These are phyloP conservation scores for Oreochromis grahami DNA, from an alignment of 2,797 vertebrate genomes.

Conservation along the genomic window DNA sequence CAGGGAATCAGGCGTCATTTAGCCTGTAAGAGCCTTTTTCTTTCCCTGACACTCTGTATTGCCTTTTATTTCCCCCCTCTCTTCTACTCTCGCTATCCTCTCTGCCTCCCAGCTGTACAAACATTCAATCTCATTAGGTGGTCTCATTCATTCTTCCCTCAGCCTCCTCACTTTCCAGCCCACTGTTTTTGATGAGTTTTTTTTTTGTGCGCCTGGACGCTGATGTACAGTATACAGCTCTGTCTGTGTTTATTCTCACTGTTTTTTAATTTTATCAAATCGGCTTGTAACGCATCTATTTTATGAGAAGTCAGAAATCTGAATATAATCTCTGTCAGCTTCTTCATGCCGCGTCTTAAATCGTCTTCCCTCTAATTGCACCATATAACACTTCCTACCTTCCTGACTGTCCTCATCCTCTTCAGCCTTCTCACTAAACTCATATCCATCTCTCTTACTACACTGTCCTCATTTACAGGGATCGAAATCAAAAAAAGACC, in stretches of 20 bases:
- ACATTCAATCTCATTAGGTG: constrained; percentile 33
- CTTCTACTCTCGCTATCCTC: constrained; percentile 17
- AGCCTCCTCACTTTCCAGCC: constrained; percentile 3
- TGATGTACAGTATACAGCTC: neutral
- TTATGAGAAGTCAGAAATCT: neutral
- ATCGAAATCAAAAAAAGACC: neutral
- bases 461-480: neutral
- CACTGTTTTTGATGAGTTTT: constrained; percentile 16
- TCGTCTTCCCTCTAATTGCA: neutral
- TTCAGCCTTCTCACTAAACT: neutral
- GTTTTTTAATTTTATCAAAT: neutral
- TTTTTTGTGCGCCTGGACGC: too few species aligned
- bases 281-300: neutral
- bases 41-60: constrained; percentile 47
- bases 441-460: neutral
- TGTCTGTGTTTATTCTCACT: neutral
- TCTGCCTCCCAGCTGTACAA: constrained; percentile 25
- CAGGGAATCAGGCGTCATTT: constrained; percentile 81
- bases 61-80: constrained; percentile 43
- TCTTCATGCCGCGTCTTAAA: neutral
- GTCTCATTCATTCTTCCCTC: constrained; percentile 13
- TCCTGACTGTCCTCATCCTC: neutral
- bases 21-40: constrained; percentile 74
- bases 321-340: neutral
- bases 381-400: neutral